phyloP scores from a whole-genome alignment of 2,797 vertebrate species.

The Triplophysa bombifrons region DNA sequence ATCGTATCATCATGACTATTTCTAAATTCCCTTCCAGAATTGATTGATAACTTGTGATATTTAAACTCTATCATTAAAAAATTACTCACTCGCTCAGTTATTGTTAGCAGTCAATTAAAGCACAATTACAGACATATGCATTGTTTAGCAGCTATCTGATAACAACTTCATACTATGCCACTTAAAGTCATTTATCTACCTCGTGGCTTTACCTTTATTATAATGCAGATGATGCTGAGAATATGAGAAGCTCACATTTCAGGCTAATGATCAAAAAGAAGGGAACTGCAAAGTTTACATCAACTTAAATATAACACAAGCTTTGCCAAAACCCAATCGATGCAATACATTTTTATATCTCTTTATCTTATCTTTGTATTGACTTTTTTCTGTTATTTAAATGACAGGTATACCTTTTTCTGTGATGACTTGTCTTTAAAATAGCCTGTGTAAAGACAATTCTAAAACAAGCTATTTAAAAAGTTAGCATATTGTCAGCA shows the following conservation, averaged over 20 bases:
- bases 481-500: constrained; percentile 63
- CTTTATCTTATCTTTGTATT: not conserved
- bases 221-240: constrained; percentile 45
- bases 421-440: not conserved
- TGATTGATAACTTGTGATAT: too few relatives aligned
- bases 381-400: not conserved
- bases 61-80: too few relatives aligned
- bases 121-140: too few relatives aligned
- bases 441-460: not conserved
- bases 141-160: too few relatives aligned
- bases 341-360: constrained; percentile 22
- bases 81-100: too few relatives aligned
- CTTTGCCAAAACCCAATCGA: constrained; percentile 25
- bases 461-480: constrained; percentile 61
- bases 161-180: too few relatives aligned
- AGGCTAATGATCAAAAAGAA: constrained; percentile 61
- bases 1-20: too few relatives aligned
- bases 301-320: constrained; percentile 49
- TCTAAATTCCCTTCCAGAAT: too few relatives aligned
- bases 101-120: too few relatives aligned
- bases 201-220: constrained; percentile 56
- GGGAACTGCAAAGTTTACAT: constrained; percentile 57
- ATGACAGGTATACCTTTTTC: not conserved
- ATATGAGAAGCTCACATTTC: constrained; percentile 59
- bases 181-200: constrained; percentile 34